phyloP scores from a whole-genome alignment of 2,888 invertebrate genomes.

The Oxytorus armatus region DNA sequence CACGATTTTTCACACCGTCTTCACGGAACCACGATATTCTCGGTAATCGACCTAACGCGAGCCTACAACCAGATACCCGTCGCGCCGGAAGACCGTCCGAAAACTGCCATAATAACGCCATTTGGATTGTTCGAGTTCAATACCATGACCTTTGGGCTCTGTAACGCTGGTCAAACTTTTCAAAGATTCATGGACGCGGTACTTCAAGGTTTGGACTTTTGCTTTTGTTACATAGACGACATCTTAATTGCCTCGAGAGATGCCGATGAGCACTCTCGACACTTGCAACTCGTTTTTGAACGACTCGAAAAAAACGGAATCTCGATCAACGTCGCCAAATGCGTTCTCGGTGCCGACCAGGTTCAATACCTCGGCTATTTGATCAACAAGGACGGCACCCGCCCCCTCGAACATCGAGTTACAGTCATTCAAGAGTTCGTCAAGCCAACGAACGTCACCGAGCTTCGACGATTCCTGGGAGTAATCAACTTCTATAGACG shows the following conservation, averaged over 20 bases:
- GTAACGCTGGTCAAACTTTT: constrained; percentile 70
- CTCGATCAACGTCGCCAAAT: constrained; percentile 26
- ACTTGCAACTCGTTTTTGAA: constrained; percentile 18
- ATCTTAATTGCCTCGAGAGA: constrained; percentile 23
- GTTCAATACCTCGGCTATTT: constrained; percentile 32
- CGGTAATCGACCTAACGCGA: constrained; percentile 52
- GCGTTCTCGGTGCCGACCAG: constrained; percentile 5
- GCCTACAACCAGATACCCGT: constrained; percentile 64
- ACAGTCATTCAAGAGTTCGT: constrained; percentile 1
- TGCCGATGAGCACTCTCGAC: constrained; percentile 7
- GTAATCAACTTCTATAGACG: constrained; percentile 53
- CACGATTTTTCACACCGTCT: constrained; percentile 48
- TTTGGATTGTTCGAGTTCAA: constrained; percentile 72
- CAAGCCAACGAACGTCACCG: constrained; percentile 16
- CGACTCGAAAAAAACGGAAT: constrained; percentile 30
- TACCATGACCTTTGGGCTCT: constrained; percentile 69
- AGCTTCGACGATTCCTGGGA: constrained; percentile 50
- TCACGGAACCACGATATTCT: constrained; percentile 44
- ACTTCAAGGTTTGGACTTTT: constrained; percentile 10
- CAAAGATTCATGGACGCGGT: constrained; percentile 45
- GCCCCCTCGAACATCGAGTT: constrained; percentile 33
- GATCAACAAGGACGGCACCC: constrained; percentile 1
- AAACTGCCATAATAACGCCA: constrained; percentile 75
- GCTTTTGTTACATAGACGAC: constrained; percentile 41
- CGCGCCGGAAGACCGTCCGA: constrained; percentile 70